Evolutionary conservation across 2,888 invertebrate genomes (phyloP).

Genomic region (Eristalinus aeneus): DNA sequence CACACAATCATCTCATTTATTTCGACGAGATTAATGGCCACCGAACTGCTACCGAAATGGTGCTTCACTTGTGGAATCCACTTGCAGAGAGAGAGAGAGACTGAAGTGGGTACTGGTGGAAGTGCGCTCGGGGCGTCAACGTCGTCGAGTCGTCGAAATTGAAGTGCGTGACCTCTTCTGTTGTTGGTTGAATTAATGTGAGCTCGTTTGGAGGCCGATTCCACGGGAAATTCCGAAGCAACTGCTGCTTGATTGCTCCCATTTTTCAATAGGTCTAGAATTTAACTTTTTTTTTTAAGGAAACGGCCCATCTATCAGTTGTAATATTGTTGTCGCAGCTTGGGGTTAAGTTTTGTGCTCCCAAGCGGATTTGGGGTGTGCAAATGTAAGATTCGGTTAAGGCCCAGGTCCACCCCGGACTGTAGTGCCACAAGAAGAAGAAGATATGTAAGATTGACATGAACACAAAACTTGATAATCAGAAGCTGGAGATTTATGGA

Average conservation of each 20-base stretch:
- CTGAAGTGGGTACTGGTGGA: neutral
- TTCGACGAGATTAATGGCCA: neutral
- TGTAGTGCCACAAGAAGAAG: too few relatives aligned
- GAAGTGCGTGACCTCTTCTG: too few relatives aligned
- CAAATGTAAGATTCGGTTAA: too few relatives aligned
- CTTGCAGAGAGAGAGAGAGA: neutral
- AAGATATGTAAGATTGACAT: too few relatives aligned
- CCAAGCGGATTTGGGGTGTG: too few relatives aligned
- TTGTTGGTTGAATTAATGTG: too few relatives aligned
- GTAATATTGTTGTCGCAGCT: too few relatives aligned
- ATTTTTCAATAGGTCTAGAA: neutral
- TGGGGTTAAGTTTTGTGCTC: too few relatives aligned
- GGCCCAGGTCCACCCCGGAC: too few relatives aligned
- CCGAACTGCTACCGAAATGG: conserved; percentile 8
- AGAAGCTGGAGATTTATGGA: too few relatives aligned
- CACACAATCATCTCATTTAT: conserved; percentile 24
- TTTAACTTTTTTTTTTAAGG: neutral
- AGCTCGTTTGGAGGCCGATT: neutral
- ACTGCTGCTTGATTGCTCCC: neutral
- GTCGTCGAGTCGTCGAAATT: neutral
- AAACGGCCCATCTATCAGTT: neutral
- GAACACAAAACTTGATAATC: too few relatives aligned
- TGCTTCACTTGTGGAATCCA: neutral
- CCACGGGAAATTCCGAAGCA: neutral
- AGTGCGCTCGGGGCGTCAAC: neutral